Base-by-base conservation (phyloP, 2,888 invertebrate genomes). In the Pristionchus japonicus region DNA sequence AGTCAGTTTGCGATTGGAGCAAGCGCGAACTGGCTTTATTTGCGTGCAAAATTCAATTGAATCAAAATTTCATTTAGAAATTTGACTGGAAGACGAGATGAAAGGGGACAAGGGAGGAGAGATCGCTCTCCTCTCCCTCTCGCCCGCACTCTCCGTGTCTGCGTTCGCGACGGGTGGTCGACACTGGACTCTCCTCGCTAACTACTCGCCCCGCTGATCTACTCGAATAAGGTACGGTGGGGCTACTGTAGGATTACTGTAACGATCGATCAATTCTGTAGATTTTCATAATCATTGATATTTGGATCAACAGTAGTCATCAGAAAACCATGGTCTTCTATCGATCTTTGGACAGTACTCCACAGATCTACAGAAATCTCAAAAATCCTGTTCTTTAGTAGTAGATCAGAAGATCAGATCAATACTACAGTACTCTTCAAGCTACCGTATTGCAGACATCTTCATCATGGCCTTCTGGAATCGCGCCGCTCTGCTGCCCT, bases 381-480 rank as follows among this genome's bases (percentile, higher is more conserved):
- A n/a, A n/a, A n/a, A n/a, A n/a, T n/a, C n/a, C n/a, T n/a, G n/a
- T n/a, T n/a, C n/a, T n/a, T n/a, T n/a, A n/a, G n/a, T n/a, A n/a
- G 67, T 67, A 64, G 70, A 70, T 37, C 70, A 15, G n/a, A n/a
- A n/a, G n/a, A n/a, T n/a, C n/a, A n/a, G n/a, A n/a, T n/a, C n/a
- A n/a, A n/a, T n/a, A n/a, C n/a, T n/a, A n/a, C n/a, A n/a, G 15
- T n/a, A 57, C 17, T 31, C 67, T 15, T 27, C 15, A 7, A 77
- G n/a, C 43, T 77, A 77, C 47, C 43, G 43, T 47, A 77, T 11
- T 34, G 13, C 17, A 34, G 34, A 67, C 67, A 77, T 17, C 57
- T 57, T 57, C 57, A 6, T 57, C 43, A 77, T 77, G 77, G 77
- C 77, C n/a, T 77, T 77, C 43, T 77, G 77, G 77, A 77, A 77